Base-by-base conservation (phyloP, 2,113 vertebrate species). In the Numida meleagris region DNA sequence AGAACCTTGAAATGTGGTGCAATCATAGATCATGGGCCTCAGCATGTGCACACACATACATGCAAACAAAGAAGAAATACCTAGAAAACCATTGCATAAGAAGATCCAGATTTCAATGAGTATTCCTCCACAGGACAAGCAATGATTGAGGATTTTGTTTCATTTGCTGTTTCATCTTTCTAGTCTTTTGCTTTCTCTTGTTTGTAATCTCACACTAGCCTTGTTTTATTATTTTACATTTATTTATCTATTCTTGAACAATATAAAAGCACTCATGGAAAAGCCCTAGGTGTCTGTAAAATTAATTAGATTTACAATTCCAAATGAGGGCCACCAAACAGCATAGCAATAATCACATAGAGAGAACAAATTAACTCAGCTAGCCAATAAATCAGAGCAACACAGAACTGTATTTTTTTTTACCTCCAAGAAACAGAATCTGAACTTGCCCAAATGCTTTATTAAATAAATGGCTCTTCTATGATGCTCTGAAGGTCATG, bases 341-440 rank as follows among this genome's bases (percentile, higher is more conserved):
- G 31, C 8, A 8, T 36, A 76, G 48, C 40, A 87, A 73, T 89
- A 95, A 92, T 82, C 61, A 82, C 62, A 79, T 8, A 82, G 58
- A 85, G 58, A 87, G 53, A 94, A 73, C 53, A 96, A 94, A 93
- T 92, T 89, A 96, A 91, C 53, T 89, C 70, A 40, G 62, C 36
- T 73, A 70, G n/a, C 5, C 71, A 89, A 88, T 94, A 94, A 88
- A 93, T 94, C 84, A 91, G 71, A 89, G 82, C 40, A 80, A 70
- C 19, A 68, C 51, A 93, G 58, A 82, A 21, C 2, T 1, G 27
- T 55, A 31, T 61, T 89, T 85, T 85, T 61, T 63, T 40, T 62
- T 78, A 79, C 31, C 58, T 92, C 42, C 40, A 89, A 58, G 45
- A 84, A 94, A 89, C 48, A 66, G 63, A 87, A 92, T 78, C 66